Conservation (phyloP, 2,888 invertebrate species). For the Parnassius mnemosyne region DNA sequence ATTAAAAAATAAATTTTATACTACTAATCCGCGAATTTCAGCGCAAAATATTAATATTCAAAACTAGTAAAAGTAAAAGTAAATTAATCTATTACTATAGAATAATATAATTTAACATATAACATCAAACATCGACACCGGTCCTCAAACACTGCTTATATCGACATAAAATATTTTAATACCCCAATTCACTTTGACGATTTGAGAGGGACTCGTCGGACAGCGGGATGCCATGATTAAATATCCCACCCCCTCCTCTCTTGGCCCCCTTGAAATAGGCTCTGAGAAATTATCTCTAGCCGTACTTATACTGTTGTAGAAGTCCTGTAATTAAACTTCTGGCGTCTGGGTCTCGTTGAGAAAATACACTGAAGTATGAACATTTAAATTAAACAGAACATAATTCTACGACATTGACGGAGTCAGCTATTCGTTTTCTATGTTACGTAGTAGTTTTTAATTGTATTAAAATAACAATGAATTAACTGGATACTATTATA, state of each 20-base stretch:
- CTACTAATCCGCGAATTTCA: too few species aligned
- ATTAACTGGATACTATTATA: too few species aligned
- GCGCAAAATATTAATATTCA: too few species aligned
- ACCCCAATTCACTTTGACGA: conserved; percentile 26
- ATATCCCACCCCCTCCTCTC: conserved; percentile 38
- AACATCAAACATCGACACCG: conserved; percentile 7
- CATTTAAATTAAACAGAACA: conserved; percentile 1
- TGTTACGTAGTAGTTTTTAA: background rate
- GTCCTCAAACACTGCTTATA: conserved; percentile 19
- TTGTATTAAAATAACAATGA: background rate
- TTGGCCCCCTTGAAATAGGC: conserved; percentile 55
- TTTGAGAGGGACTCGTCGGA: conserved; percentile 25
- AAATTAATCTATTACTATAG: background rate
- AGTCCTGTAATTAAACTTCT: conserved; percentile 66
- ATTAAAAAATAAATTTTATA: too few species aligned
- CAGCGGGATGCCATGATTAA: conserved; percentile 57
- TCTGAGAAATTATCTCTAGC: conserved; percentile 66
- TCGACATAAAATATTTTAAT: conserved; percentile 25
- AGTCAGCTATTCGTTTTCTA: background rate
- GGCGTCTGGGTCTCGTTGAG: conserved; percentile 31
- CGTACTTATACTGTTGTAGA: conserved; percentile 49
- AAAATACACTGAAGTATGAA: conserved; percentile 27
- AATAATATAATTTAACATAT: conserved; percentile 14
- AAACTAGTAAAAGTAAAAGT: too few species aligned
- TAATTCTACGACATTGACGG: background rate